These are phyloP conservation scores for Salvator merianae DNA, from an alignment of 2,113 vertebrate species.

Conservation along the genomic window DNA sequence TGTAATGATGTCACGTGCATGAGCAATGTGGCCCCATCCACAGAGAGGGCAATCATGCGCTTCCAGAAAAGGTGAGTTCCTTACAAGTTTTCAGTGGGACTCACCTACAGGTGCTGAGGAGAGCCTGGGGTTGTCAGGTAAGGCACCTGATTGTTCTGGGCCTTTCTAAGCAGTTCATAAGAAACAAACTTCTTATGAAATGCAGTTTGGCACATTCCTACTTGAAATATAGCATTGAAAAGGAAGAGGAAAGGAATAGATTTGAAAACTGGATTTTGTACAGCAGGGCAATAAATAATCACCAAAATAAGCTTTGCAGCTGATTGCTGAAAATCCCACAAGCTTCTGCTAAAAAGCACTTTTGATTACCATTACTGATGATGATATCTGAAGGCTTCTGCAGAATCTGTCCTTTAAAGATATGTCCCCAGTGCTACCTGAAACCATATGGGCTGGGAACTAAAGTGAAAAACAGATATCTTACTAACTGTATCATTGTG, in stretches of 20 bases:
- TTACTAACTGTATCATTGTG: constrained; percentile 57
- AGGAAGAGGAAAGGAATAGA: not conserved
- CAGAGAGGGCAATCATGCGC: too few species aligned
- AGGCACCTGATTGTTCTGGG: too few species aligned
- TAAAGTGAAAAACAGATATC: constrained; percentile 65
- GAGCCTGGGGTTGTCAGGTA: too few species aligned
- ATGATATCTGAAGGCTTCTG: constrained; percentile 67
- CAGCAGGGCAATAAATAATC: constrained; percentile 47
- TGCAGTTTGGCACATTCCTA: too few species aligned
- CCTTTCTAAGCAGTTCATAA: too few species aligned
- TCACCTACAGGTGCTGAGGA: too few species aligned
- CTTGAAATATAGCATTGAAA: not conserved
- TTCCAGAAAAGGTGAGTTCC: too few species aligned
- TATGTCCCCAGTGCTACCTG: constrained; percentile 60
- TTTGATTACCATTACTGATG: constrained; percentile 69
- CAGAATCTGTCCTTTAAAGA: constrained; percentile 66
- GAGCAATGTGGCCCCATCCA: too few species aligned
- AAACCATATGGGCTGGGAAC: constrained; percentile 70
- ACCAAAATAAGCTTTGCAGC: constrained; percentile 51
- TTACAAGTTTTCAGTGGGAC: too few species aligned
- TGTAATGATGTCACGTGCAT: too few species aligned
- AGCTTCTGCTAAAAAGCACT: constrained; percentile 54
- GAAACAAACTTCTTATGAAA: too few species aligned
- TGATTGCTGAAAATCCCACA: constrained; percentile 59
- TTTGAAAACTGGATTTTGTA: constrained; percentile 15